Evolutionary conservation across 2,113 vertebrate genomes (phyloP).

Genomic region (Oryzias woworae): DNA sequence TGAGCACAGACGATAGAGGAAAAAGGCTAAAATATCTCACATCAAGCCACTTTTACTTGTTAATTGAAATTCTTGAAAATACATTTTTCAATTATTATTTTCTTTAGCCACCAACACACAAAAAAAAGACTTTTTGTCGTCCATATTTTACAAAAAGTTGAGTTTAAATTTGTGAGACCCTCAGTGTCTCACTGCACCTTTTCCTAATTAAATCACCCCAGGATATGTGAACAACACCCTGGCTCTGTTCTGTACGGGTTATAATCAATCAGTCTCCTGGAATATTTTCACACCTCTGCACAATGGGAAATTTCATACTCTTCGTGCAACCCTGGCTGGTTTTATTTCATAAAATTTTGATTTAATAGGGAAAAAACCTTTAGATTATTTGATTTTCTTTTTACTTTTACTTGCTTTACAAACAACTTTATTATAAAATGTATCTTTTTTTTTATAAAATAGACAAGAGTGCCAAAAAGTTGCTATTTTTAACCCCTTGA

Average conservation of each 20-base stretch:
- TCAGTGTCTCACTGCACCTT: conserved; percentile 35
- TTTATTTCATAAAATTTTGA: conserved; percentile 72
- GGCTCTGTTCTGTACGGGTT: conserved; percentile 49
- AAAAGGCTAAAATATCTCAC: neutral
- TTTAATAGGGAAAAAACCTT: no score
- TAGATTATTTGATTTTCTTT: no score
- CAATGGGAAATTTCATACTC: conserved; percentile 61
- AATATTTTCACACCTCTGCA: conserved; percentile 75
- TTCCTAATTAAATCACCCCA: conserved; percentile 67
- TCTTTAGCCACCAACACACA: neutral
- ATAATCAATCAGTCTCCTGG: conserved; percentile 68
- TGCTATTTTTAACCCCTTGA: no score
- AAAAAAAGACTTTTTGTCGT: conserved; percentile 24
- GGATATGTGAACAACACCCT: conserved; percentile 59
- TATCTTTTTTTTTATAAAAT: no score
- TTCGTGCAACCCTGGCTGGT: conserved; percentile 63
- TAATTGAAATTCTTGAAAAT: neutral
- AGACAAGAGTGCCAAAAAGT: no score
- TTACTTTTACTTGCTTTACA: no score
- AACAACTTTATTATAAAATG: no score
- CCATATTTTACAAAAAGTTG: conserved; percentile 24
- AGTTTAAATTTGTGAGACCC: conserved; percentile 39
- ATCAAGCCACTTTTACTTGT: neutral
- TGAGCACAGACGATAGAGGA: neutral
- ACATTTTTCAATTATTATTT: neutral